phyloP scores from a whole-genome alignment of 1,140 invertebrate genomes.

The Drosophila arizonae region DNA sequence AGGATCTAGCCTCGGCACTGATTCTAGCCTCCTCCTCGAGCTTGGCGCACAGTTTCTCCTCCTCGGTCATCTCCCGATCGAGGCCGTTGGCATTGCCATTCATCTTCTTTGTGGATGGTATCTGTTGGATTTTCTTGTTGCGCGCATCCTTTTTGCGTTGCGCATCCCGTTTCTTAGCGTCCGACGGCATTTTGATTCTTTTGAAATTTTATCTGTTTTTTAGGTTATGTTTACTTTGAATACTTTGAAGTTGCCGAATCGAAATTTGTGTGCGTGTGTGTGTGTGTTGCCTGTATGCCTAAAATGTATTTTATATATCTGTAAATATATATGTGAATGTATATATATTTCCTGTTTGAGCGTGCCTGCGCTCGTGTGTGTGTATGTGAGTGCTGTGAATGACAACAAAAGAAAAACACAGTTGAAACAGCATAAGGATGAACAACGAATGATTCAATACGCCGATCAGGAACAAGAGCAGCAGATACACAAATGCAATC shows the following conservation, averaged over 20 bases:
- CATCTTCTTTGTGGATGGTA: slow-evolving; percentile 74
- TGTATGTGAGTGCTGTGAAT: slow-evolving; percentile 15
- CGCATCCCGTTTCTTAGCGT: slow-evolving; percentile 96
- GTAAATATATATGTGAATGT: slow-evolving; percentile 2
- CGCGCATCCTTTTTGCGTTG: slow-evolving; percentile 98
- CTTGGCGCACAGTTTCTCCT: slow-evolving; percentile 93
- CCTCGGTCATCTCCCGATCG: slow-evolving; percentile 84
- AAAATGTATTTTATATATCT: slow-evolving; percentile 23
- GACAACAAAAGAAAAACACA: slow-evolving; percentile 10
- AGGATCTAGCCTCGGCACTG: slow-evolving; percentile 96
- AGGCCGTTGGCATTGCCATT: slow-evolving; percentile 83
- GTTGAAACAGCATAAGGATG: background rate
- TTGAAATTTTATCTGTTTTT: background rate
- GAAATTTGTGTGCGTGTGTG: slow-evolving; percentile 15
- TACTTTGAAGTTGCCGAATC: slow-evolving; percentile 29
- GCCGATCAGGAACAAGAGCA: too few relatives aligned
- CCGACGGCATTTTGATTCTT: slow-evolving; percentile 62
- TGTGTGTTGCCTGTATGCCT: slow-evolving; percentile 31
- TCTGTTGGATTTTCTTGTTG: slow-evolving; percentile 87
- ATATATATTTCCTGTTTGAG: slow-evolving; percentile 3
- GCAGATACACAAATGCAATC: too few relatives aligned
- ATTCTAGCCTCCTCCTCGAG: slow-evolving; percentile 94
- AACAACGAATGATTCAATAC: background rate
- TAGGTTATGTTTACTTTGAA: slow-evolving; percentile 8
- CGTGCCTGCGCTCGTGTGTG: slow-evolving; percentile 2